Percentiles rank a stretch among this genome's conserved stretches.
phyloP scores from a whole-genome alignment of 2,113 vertebrate species.

The Callorhinus ursinus region DNA sequence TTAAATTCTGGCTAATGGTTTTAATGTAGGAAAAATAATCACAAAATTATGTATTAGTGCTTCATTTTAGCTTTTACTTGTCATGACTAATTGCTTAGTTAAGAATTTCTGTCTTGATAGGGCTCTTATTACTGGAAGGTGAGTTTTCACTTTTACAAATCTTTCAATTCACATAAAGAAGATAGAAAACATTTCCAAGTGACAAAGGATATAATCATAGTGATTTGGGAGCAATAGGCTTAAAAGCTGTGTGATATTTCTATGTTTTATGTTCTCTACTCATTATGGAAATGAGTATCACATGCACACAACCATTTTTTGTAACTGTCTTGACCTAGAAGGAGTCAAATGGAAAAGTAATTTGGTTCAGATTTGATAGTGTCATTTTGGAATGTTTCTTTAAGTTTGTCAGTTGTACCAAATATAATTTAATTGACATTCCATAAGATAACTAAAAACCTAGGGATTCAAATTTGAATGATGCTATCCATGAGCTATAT shows the following conservation, averaged over 20 bases:
- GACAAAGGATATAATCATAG: neutral
- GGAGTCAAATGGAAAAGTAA: neutral
- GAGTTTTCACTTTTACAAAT: constrained; percentile 36
- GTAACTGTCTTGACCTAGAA: neutral
- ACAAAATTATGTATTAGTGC: neutral
- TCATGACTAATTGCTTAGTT: constrained; percentile 57
- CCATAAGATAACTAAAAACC: neutral
- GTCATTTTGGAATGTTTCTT: constrained; percentile 6
- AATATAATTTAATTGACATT: neutral
- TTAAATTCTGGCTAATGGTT: constrained; percentile 1
- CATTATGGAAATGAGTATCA: neutral
- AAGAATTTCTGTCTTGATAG: constrained; percentile 49
- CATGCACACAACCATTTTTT: neutral
- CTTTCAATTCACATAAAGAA: neutral
- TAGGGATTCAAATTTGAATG: neutral
- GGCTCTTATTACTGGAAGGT: constrained; percentile 43
- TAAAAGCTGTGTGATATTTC: neutral
- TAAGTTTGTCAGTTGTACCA: neutral
- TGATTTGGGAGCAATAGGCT: neutral
- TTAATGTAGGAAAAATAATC: constrained; percentile 17
- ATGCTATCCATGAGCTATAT: neutral
- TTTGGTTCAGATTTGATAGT: constrained; percentile 18
- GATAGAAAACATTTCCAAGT: constrained; percentile 13
- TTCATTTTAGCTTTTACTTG: constrained; percentile 57
- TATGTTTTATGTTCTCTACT: constrained; percentile 43